These are phyloP conservation scores for Salmo trutta DNA, from an alignment of 2,797 vertebrate genomes.

Conservation along the genomic window DNA sequence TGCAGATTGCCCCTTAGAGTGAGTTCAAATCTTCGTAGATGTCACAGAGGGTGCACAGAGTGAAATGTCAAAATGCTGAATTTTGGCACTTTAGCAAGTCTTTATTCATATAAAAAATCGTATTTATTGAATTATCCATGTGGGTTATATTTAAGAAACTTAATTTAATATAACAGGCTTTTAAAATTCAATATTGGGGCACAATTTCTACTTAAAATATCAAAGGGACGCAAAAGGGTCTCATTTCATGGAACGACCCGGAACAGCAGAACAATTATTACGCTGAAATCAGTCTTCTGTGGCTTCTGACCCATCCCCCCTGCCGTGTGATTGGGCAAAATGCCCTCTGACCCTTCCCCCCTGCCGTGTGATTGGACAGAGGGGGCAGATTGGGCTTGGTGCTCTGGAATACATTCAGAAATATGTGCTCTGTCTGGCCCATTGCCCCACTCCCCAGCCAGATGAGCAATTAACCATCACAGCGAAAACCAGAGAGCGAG, in stretches of 20 bases:
- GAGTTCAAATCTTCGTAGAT: too few relatives aligned
- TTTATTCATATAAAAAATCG: too few relatives aligned
- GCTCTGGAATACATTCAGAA: slow-evolving; percentile 39
- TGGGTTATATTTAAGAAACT: too few relatives aligned
- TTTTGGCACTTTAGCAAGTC: too few relatives aligned
- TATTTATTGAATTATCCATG: too few relatives aligned
- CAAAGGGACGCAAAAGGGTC: too few relatives aligned
- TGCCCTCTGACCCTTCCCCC: not conserved
- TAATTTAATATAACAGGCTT: too few relatives aligned
- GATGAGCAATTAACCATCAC: slow-evolving; percentile 36
- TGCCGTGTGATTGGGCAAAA: not conserved
- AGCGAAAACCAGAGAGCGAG: slow-evolving; percentile 17
- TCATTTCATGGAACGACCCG: not conserved
- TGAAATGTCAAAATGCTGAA: too few relatives aligned
- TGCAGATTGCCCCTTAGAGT: too few relatives aligned
- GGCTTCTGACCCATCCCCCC: slow-evolving; percentile 11
- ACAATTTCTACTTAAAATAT: too few relatives aligned
- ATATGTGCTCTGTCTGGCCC: slow-evolving; percentile 33
- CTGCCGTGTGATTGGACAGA: not conserved
- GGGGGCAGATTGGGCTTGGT: not conserved
- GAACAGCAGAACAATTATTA: slow-evolving; percentile 8
- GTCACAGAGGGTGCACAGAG: too few relatives aligned
- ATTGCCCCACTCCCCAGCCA: slow-evolving; percentile 19
- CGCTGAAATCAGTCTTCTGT: slow-evolving; percentile 9
- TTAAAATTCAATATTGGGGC: too few relatives aligned